Percentiles rank a stretch among this genome's conserved stretches.
Evolutionary conservation across 2,888 invertebrate species (phyloP).

Genomic region (Napeogenes sylphis): DNA sequence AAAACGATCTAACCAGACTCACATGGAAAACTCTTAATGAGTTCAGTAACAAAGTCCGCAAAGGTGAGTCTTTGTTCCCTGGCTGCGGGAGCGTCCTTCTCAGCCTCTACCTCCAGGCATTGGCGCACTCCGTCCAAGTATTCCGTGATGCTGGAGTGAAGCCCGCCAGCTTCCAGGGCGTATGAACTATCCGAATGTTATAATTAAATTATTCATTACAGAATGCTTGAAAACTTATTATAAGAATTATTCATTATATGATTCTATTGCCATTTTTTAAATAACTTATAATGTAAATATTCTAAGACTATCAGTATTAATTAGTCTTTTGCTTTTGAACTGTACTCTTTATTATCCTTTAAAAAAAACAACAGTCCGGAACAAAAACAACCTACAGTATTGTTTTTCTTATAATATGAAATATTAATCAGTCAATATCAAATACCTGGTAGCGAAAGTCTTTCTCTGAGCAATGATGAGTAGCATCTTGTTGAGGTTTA

Average conservation of each 20-base stretch:
- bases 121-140: conserved; percentile 96
- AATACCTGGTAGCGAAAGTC: conserved; percentile 87
- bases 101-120: conserved; percentile 94
- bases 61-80: conserved; percentile 95
- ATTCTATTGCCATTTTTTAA: too few species aligned
- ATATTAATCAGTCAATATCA: not conserved
- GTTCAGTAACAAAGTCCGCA: conserved; percentile 94
- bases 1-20: conserved; percentile 50
- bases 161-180: conserved; percentile 89
- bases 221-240: too few species aligned
- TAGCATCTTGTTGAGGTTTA: conserved; percentile 94
- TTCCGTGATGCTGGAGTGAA: conserved; percentile 93
- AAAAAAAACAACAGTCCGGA: too few species aligned
- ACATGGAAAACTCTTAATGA: conserved; percentile 95
- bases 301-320: too few species aligned
- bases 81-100: conserved; percentile 92
- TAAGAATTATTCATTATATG: too few species aligned
- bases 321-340: too few species aligned
- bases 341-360: too few species aligned
- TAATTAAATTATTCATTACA: not conserved
- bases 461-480: conserved; percentile 95
- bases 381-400: too few species aligned
- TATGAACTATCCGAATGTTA: conserved; percentile 79
- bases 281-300: too few species aligned
- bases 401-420: too few species aligned